A percentile compares a stretch with the other conserved stretches of the same genome.
phyloP scores from a whole-genome alignment of 2,888 invertebrate species.

The Torymus auratus region DNA sequence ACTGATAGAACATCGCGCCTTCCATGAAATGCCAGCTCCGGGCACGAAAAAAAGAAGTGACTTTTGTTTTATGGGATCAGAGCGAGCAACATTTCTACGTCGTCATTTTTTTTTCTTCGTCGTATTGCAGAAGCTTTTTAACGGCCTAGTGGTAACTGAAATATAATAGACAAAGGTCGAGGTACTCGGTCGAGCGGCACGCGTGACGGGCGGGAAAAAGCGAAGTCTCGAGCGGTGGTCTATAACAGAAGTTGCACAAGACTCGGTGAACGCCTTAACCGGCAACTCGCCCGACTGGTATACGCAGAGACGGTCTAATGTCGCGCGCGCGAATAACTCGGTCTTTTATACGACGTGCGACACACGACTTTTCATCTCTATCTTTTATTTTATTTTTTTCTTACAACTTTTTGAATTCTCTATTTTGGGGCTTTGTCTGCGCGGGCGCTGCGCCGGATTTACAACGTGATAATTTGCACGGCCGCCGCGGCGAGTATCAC shows the following conservation, averaged over 20 bases:
- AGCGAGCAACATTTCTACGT: background rate
- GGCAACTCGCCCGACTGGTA: constrained; percentile 71
- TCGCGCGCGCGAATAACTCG: constrained; percentile 60
- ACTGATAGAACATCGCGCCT: too few species aligned
- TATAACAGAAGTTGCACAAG: constrained; percentile 68
- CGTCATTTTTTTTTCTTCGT: background rate
- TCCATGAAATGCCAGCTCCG: too few species aligned
- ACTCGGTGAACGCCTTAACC: constrained; percentile 71
- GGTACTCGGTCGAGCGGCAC: constrained; percentile 49
- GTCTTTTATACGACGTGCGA: constrained; percentile 14
- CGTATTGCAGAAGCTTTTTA: background rate
- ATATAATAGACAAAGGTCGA: constrained; percentile 57
- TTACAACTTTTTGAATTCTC: background rate
- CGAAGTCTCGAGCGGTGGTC: background rate
- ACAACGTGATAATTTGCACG: constrained; percentile 44
- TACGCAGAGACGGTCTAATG: constrained; percentile 59
- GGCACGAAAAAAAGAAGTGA: background rate
- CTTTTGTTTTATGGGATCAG: too few species aligned
- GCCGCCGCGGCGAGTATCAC: background rate
- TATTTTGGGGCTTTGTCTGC: constrained; percentile 10
- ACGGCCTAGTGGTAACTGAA: constrained; percentile 10
- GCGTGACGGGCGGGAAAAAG: background rate
- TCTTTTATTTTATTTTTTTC: constrained; percentile 27
- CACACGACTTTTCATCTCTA: background rate
- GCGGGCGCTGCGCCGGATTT: constrained; percentile 11